phyloP scores from a whole-genome alignment of 2,888 invertebrate species.

The Blomia tropicalis region DNA sequence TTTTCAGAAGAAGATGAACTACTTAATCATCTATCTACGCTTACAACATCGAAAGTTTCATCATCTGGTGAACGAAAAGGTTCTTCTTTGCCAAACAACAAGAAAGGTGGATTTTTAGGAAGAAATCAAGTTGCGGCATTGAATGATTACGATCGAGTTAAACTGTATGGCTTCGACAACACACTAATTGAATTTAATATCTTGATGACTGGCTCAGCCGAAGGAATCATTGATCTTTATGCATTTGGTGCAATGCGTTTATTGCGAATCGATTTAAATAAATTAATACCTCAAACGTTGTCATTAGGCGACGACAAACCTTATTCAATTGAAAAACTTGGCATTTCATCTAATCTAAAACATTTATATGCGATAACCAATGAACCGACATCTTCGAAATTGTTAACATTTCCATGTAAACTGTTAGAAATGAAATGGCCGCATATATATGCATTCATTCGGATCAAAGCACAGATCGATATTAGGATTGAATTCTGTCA shows the following conservation, averaged over 20 bases:
- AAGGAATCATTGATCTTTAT: conserved; percentile 50
- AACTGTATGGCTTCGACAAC: conserved; percentile 36
- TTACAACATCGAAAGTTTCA: no score
- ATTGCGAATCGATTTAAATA: background rate
- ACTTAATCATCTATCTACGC: no score
- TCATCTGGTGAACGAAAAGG: no score
- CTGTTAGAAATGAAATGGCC: background rate
- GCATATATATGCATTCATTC: background rate
- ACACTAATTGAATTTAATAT: conserved; percentile 44
- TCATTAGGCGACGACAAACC: no score
- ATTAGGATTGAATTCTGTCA: background rate
- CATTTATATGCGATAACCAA: background rate
- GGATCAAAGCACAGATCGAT: background rate
- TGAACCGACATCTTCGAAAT: background rate
- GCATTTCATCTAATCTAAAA: background rate
- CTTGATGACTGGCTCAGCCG: conserved; percentile 58
- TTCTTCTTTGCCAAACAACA: no score
- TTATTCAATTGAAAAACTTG: no score
- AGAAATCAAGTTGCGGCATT: background rate
- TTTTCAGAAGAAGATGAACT: background rate
- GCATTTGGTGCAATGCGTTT: conserved; percentile 68
- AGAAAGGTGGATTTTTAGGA: background rate
- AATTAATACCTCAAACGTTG: background rate
- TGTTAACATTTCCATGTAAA: background rate
- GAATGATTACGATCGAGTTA: conserved; percentile 23